phyloP scores from a whole-genome alignment of 2,888 invertebrate genomes.

The Pseudolycoriella hygida region DNA sequence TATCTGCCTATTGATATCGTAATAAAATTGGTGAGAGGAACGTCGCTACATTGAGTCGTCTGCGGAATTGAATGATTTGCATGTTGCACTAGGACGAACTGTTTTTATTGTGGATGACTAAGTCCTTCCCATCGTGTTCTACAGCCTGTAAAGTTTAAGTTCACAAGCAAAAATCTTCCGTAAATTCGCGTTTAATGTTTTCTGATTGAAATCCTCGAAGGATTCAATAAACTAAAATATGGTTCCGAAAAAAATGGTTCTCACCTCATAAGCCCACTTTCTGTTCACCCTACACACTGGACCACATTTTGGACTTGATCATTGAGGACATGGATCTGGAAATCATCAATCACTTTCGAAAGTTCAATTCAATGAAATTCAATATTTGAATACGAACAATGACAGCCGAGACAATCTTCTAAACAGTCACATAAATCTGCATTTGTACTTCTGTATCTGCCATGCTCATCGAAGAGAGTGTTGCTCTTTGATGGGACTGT shows the following conservation, averaged over 20 bases:
- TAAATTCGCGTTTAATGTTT: too few species aligned
- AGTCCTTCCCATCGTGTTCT: conserved; percentile 63
- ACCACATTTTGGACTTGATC: conserved; percentile 58
- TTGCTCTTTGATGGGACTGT: conserved; percentile 25
- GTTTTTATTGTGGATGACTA: conserved; percentile 23
- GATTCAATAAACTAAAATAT: too few species aligned
- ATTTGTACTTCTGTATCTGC: conserved; percentile 41
- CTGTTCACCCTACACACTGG: conserved; percentile 62
- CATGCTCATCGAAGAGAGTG: conserved; percentile 50
- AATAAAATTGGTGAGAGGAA: too few species aligned
- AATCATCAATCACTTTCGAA: too few species aligned
- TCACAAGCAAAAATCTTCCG: too few species aligned
- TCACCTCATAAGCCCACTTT: conserved; percentile 52
- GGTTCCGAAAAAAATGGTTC: too few species aligned
- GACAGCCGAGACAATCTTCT: conserved; percentile 67
- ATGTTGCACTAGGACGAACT: too few species aligned
- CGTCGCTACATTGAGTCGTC: too few species aligned
- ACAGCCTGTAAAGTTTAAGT: conserved; percentile 28
- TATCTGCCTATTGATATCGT: too few species aligned
- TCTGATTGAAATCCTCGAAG: too few species aligned
- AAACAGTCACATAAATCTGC: conserved; percentile 75
- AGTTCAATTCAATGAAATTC: too few species aligned
- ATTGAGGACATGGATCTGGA: conserved; percentile 43
- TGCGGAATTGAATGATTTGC: too few species aligned
- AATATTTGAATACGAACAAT: conserved; percentile 38